Base-by-base conservation (phyloP, 2,888 invertebrate genomes). In the Cryptocephalus moraei region DNA sequence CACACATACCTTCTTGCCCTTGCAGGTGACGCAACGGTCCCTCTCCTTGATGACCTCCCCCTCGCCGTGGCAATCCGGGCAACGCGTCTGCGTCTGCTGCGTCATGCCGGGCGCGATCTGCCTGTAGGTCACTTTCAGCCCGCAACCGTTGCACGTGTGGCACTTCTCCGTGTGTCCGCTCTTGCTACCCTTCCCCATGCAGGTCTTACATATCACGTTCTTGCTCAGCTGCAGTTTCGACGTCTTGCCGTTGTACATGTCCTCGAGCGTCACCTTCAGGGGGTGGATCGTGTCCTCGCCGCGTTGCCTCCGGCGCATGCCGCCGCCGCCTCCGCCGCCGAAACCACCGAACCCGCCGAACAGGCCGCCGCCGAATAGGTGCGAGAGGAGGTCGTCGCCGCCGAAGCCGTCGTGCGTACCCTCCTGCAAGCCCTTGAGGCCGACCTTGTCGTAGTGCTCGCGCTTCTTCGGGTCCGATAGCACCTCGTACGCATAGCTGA, bases 401-500 rank as follows among this genome's bases (percentile, higher is more conserved):
- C 78, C 50, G 36, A 53, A 53, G 41, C 53, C 53, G 11, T 55
- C 55, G 56, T 74, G 75, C 10, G 73, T 78, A 43, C 88, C 88
- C 66, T 90, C 90, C 72, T 91, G 91, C 58, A 94, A 72, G 1
- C 91, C 94, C 66, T 90, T 88, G 55, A 94, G 67, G 6, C 94
- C 95, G 73, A 81, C 82, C 62, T 82, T 81, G 69, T 95, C 93
- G 67, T 95, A 95, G 38, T 83, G 74, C 62, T 85, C 81, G 47
- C 88, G 77, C 70, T 93, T 93, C 61, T 89, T 87, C 4, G 88
- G 78, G 73, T 93, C 90, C 9, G 92, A 91, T 45, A 95, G 75
- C 41, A 93, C 84, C 75, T 95, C 94, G 69, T 94, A 92, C 0
- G 94, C 94, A 73, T 88, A 93, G 49, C 91, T 91, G 59, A 95